A percentile compares a stretch with the other conserved stretches of the same genome.
Evolutionary conservation across 2,113 vertebrate species (phyloP).

Genomic region (Parotia lawesii): DNA sequence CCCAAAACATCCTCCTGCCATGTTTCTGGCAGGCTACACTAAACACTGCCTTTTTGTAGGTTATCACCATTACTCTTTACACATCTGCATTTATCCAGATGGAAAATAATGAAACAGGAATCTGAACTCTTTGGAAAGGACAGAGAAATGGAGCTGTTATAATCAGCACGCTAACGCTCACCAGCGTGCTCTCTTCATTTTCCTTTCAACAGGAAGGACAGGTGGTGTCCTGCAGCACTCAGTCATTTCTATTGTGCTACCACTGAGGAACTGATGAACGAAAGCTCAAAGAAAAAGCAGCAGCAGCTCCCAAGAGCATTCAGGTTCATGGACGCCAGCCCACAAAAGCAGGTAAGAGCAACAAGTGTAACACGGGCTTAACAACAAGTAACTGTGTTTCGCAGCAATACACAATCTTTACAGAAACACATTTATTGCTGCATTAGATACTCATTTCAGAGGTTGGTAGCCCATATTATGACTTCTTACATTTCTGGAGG

Average conservation of each 20-base stretch:
- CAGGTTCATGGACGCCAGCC: neutral
- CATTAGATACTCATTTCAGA: neutral
- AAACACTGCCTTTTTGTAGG: neutral
- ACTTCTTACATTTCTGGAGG: neutral
- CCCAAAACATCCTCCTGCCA: neutral
- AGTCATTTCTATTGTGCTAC: neutral
- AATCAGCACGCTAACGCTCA: accelerated
- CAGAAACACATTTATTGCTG: neutral
- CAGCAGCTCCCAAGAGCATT: neutral
- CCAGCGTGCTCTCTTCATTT: neutral
- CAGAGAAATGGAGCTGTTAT: neutral
- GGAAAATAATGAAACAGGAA: neutral
- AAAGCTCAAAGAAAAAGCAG: neutral
- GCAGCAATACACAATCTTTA: neutral
- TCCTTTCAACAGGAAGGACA: neutral
- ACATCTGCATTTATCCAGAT: neutral
- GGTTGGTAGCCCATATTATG: neutral
- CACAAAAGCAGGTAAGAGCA: neutral
- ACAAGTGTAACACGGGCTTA: neutral
- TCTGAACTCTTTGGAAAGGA: neutral
- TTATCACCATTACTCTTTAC: neutral
- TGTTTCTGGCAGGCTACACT: neutral
- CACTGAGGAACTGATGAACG: neutral
- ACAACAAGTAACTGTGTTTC: neutral
- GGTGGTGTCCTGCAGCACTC: neutral